A percentile compares a stretch with the other conserved stretches of the same genome.
These are phyloP conservation scores for Heliocidaris tuberculata DNA, from an alignment of 35 echinoderm and acorn worm species.

Conservation along the genomic window DNA sequence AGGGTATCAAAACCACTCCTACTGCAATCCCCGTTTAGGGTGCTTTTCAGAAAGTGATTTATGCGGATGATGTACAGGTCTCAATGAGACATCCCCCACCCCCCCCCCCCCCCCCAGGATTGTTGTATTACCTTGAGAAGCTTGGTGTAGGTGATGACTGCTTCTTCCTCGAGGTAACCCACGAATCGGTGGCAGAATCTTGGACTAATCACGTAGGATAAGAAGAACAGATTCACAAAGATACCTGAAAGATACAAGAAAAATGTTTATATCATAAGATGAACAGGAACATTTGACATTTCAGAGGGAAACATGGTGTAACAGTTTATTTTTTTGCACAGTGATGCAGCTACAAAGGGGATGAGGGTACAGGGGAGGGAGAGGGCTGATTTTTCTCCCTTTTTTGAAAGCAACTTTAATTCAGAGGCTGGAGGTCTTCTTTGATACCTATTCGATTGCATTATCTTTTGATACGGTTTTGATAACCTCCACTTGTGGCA, in stretches of 20 bases:
- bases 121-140: slow-evolving; percentile 64
- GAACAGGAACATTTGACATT: not conserved
- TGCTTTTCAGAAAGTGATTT: too few species aligned
- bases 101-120: too few species aligned
- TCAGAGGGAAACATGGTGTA: too few species aligned
- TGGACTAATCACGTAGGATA: slow-evolving; percentile 79
- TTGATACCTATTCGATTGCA: not conserved
- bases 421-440: not conserved
- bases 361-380: too few species aligned
- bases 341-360: too few species aligned
- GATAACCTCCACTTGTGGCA: not conserved
- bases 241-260: slow-evolving; percentile 54
- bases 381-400: not conserved
- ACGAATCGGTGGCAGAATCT: slow-evolving; percentile 88
- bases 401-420: not conserved
- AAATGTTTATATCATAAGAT: not conserved
- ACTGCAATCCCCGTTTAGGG: too few species aligned
- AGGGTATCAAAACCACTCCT: too few species aligned
- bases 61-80: too few species aligned
- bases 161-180: slow-evolving; percentile 90
- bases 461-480: not conserved
- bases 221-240: slow-evolving; percentile 81
- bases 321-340: too few species aligned
- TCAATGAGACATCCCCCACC: too few species aligned
- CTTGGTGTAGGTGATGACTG: slow-evolving; percentile 88